Evolutionary conservation across 2,888 invertebrate species (phyloP).

Genomic region (Yponomeuta plumbellus): DNA sequence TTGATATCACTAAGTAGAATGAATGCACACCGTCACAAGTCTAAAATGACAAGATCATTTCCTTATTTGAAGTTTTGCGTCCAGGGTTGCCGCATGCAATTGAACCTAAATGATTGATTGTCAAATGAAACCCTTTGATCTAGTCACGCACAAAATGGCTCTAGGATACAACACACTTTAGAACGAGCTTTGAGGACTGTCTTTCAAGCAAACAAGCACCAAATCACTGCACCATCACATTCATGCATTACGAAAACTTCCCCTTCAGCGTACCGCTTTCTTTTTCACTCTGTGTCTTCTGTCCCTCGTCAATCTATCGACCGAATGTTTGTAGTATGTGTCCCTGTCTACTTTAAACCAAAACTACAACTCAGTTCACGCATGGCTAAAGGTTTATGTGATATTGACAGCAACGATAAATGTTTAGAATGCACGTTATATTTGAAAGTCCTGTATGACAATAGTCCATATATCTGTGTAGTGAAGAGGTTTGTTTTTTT

Average conservation of each 20-base stretch:
- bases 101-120: background rate
- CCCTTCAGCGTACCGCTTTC: slow-evolving; percentile 48
- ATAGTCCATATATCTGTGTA: slow-evolving; percentile 57
- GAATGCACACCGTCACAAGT: slow-evolving; percentile 2
- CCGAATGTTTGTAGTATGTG: slow-evolving; percentile 38
- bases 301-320: slow-evolving; percentile 38
- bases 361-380: slow-evolving; percentile 42
- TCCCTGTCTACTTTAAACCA: slow-evolving; percentile 49
- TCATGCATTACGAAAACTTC: slow-evolving; percentile 52
- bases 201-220: slow-evolving; percentile 41
- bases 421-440: slow-evolving; percentile 75
- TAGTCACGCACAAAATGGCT: slow-evolving; percentile 65
- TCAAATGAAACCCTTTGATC: slow-evolving; percentile 10
- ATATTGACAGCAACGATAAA: slow-evolving; percentile 52
- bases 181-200: slow-evolving; percentile 47
- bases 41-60: background rate
- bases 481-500: slow-evolving; percentile 48
- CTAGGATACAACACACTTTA: slow-evolving; percentile 42
- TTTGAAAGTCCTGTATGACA: slow-evolving; percentile 47
- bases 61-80: slow-evolving; percentile 5
- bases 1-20: slow-evolving; percentile 2
- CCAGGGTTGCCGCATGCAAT: background rate
- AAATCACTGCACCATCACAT: slow-evolving; percentile 55
- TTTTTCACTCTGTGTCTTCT: slow-evolving; percentile 45
- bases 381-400: slow-evolving; percentile 66